Evolutionary conservation across 2,888 invertebrate species (phyloP), one percentile per base, ranked within the genome.

Genomic region (Notodonta ziczac): DNA sequence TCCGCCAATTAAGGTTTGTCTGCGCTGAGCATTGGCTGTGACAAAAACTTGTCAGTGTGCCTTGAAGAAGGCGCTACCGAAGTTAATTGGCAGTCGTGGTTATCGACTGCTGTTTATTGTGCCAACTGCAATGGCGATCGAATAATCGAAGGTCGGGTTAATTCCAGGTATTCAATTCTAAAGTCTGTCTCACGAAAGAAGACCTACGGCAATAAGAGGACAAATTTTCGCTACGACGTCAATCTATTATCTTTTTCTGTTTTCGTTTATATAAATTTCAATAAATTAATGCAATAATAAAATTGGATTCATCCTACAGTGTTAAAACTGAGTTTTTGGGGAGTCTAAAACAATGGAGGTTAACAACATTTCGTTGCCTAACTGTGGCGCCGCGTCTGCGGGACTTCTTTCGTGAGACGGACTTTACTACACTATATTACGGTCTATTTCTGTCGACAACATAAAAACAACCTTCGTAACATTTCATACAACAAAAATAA

Each of bases 11-110:
- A 92, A 89, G 81, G 73, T 66, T 65, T 74, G 77, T 74, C 79
- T 74, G 80, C 71, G 72, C 73, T 72, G 74, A 70, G 77, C 76
- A 72, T 62, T 76, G 72, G 63, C 76, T 60, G 76, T 80, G 86
- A 89, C 90, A 93, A 93, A 93, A 93, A 93, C 88, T 90, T 76
- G 91, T 85, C 85, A 70, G 78, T 73, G 83, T 73, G 77, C 80
- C 81, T 81, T 82, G 78, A 83, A 78, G 85, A 89, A 7, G 90
- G 92, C 90, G 91, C 92, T 91, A 88, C 90, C 89, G 87, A 90
- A 89, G 88, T 90, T 92, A 92, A 93, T 92, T 93, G 90, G 90
- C 82, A 79, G 76, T 75, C 71, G 72, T 82, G 82, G 85, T 87
- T 88, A 88, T 87, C 83, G 89, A 81, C 83, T 86, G 82, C 74